Evolutionary conservation across 2,888 invertebrate species (phyloP).

Genomic region (Cantharis nigra): DNA sequence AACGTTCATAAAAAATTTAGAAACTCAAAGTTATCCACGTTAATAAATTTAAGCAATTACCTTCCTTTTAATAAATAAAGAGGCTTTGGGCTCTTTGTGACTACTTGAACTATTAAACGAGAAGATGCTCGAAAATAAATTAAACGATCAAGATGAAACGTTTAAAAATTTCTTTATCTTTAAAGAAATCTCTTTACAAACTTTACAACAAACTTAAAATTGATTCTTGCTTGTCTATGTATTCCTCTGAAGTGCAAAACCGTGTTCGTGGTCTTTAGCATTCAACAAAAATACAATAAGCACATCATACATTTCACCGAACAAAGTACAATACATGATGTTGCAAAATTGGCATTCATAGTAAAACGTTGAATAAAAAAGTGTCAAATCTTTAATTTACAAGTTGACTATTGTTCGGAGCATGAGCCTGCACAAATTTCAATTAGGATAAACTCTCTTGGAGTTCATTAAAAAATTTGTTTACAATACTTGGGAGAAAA

Average conservation of each 20-base stretch:
- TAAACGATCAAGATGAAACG: conserved; percentile 5
- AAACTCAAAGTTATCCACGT: conserved; percentile 5
- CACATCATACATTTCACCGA: conserved; percentile 22
- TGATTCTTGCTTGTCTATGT: conserved; percentile 14
- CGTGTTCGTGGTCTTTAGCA: conserved; percentile 20
- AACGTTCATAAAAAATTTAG: conserved; percentile 21
- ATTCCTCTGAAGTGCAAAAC: conserved; percentile 21
- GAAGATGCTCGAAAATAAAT: conserved; percentile 1
- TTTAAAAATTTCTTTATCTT: conserved; percentile 6
- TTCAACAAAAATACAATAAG: conserved; percentile 16
- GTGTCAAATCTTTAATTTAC: neutral
- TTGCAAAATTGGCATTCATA: conserved; percentile 9
- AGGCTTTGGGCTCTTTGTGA: conserved; percentile 7
- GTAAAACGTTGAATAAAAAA: neutral
- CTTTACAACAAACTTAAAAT: conserved; percentile 10
- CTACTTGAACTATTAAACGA: conserved; percentile 14
- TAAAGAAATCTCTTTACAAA: conserved; percentile 7
- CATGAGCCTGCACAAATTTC: neutral
- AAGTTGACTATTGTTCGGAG: neutral
- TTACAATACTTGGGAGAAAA: neutral
- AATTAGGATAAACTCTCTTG: neutral
- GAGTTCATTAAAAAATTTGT: neutral
- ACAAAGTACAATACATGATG: conserved; percentile 20
- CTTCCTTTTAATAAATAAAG: neutral
- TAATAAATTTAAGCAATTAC: neutral